These are phyloP conservation scores for Pterois miles DNA, from an alignment of 2,797 vertebrate genomes.

Conservation along the genomic window DNA sequence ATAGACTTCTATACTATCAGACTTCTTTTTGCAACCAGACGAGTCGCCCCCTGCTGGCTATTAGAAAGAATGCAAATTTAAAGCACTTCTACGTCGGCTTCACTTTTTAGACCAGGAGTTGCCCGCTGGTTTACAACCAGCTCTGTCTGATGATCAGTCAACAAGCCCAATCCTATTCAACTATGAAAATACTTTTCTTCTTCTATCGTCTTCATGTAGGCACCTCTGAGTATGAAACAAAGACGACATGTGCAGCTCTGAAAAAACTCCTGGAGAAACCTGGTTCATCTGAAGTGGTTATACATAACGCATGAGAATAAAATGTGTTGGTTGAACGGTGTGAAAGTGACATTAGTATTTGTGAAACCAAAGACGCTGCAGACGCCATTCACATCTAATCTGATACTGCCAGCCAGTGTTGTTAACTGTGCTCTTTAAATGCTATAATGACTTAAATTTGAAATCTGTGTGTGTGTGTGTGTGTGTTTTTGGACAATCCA, in stretches of 20 bases:
- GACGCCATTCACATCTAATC: background rate
- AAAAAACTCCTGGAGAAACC: background rate
- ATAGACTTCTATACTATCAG: too few relatives aligned
- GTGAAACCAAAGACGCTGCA: background rate
- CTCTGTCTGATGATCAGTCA: too few relatives aligned
- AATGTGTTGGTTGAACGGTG: background rate
- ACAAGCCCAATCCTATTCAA: too few relatives aligned
- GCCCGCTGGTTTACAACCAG: too few relatives aligned
- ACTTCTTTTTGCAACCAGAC: too few relatives aligned
- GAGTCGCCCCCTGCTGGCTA: too few relatives aligned
- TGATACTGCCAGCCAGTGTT: conserved; percentile 29
- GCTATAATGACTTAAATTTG: background rate
- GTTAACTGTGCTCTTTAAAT: conserved; percentile 19
- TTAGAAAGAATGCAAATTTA: too few relatives aligned
- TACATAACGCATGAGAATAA: conserved; percentile 6
- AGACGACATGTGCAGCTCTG: background rate
- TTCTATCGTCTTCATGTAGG: too few relatives aligned
- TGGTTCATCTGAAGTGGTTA: background rate
- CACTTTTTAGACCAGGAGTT: too few relatives aligned
- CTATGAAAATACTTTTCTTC: too few relatives aligned
- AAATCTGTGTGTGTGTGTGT: background rate
- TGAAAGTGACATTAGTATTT: background rate
- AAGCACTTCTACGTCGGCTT: too few relatives aligned
- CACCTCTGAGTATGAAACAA: too few relatives aligned
- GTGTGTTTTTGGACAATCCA: background rate